Evolutionary conservation across 2,888 invertebrate genomes (phyloP), one percentile per base, ranked within the genome.

Genomic region (Stenichneumon culpator): DNA sequence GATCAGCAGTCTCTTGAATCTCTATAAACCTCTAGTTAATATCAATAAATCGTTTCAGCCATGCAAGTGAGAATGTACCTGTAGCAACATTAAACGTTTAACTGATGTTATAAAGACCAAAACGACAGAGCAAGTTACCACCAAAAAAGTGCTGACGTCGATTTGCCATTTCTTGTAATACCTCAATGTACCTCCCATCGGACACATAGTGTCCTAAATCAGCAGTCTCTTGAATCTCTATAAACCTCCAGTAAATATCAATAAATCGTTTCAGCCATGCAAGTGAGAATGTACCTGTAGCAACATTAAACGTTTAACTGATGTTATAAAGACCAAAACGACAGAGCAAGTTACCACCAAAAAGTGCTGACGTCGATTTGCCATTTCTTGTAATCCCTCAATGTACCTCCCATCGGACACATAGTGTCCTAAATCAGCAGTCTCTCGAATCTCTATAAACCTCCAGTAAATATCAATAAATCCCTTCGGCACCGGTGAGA

Each of bases 381-480:
- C 22, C 22, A 19, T 54, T 54, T 22, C 9, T 54, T 54, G 7
- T 54, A 1, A 54, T 22, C 22, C 54, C 54, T 6, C 54, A 54
- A 54, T 54, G 22, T 2, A 22, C 0, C 22, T 19, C 9, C 11
- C 54, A 22, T 54, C 54, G 22, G 54, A 54, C 54, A 22, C 19
- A 19, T 11, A 67, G 22, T 39, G 16, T 50, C 2, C 11, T 32
- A 69, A 54, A 70, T 36, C 70, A 52, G 36, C 28, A 14, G 6
- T 25, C 39, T 5, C 22, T 65, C 39, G 22, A 65, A 67, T 22
- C 19, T 67, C 47, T 54, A 57, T 32, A 57, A 72, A 47, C 4
- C 32, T 74, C 0, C 68, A 36, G 47, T 22, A 74, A 69, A 69
- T 69, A 60, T 81, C 67, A 52, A 81, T 69, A 74, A 60, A 50